phyloP scores from a whole-genome alignment of 2,113 vertebrate genomes.

The Hippocampus zosterae region DNA sequence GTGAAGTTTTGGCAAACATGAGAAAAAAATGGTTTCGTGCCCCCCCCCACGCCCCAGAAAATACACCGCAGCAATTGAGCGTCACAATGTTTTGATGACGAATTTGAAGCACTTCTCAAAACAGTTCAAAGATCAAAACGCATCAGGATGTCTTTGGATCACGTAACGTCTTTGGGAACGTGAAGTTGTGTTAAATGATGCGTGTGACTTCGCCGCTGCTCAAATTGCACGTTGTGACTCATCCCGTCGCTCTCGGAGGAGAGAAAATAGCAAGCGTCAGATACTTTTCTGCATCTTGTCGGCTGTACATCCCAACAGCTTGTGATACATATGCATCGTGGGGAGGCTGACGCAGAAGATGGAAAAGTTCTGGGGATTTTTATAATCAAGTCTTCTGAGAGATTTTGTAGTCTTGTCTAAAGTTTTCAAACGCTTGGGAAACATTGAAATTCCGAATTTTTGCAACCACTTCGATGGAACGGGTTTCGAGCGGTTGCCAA shows the following conservation, averaged over 20 bases:
- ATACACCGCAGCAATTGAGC: background rate
- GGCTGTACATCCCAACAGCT: background rate
- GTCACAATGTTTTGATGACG: background rate
- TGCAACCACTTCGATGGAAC: too few species aligned
- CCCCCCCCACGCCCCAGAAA: background rate
- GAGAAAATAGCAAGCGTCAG: background rate
- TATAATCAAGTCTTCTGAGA: background rate
- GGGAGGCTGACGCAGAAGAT: background rate
- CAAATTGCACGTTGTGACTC: conserved; percentile 7
- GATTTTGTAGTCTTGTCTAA: background rate
- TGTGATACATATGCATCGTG: background rate
- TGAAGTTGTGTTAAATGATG: background rate
- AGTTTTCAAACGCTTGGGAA: background rate
- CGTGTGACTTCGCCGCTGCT: conserved; percentile 3
- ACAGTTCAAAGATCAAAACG: background rate
- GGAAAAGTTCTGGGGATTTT: background rate
- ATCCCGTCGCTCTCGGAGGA: conserved; percentile 1
- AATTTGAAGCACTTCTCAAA: background rate
- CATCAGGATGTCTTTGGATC: background rate
- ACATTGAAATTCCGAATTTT: background rate
- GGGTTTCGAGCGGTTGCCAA: background rate
- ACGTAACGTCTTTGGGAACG: background rate
- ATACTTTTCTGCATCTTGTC: background rate
- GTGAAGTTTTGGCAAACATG: background rate
- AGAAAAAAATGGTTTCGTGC: background rate